These are phyloP conservation scores for Synergus japonicus DNA, from an alignment of 2,888 invertebrate genomes.

Conservation along the genomic window DNA sequence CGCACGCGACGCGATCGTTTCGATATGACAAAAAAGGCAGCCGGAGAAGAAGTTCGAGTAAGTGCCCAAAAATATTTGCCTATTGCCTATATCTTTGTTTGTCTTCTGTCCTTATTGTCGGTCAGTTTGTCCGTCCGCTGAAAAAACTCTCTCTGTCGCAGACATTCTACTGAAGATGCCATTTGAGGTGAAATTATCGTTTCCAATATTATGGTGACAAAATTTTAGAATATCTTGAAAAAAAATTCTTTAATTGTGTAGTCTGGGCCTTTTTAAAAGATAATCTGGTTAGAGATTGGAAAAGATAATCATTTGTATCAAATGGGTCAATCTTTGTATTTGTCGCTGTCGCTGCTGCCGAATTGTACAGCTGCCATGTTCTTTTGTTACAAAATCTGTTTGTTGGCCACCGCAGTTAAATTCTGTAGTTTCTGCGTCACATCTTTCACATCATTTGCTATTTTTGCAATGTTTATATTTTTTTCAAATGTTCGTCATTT, in stretches of 20 bases:
- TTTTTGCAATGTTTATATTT: constrained; percentile 13
- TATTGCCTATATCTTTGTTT: constrained; percentile 62
- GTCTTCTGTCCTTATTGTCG: constrained; percentile 62
- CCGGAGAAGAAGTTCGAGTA: constrained; percentile 85
- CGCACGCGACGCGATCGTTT: constrained; percentile 73
- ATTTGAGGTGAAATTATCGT: constrained; percentile 14
- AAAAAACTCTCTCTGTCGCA: constrained; percentile 49
- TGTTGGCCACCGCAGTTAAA: constrained; percentile 13
- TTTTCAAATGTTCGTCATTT: background rate
- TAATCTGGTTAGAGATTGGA: background rate
- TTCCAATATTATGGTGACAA: background rate
- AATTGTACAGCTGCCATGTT: constrained; percentile 24
- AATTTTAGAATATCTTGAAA: background rate
- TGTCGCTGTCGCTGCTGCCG: constrained; percentile 36
- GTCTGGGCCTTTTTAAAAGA: background rate
- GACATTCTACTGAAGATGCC: constrained; percentile 7
- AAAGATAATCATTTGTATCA: constrained; percentile 14
- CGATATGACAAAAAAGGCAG: constrained; percentile 79
- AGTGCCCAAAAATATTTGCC: constrained; percentile 73
- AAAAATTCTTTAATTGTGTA: background rate
- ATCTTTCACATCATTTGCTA: constrained; percentile 20
- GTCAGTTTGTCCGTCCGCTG: constrained; percentile 67
- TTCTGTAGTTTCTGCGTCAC: constrained; percentile 23
- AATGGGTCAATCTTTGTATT: constrained; percentile 18
- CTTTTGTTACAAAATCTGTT: constrained; percentile 19